These are phyloP conservation scores for Watsonalla binaria DNA, from an alignment of 2,888 invertebrate genomes.

Conservation along the genomic window DNA sequence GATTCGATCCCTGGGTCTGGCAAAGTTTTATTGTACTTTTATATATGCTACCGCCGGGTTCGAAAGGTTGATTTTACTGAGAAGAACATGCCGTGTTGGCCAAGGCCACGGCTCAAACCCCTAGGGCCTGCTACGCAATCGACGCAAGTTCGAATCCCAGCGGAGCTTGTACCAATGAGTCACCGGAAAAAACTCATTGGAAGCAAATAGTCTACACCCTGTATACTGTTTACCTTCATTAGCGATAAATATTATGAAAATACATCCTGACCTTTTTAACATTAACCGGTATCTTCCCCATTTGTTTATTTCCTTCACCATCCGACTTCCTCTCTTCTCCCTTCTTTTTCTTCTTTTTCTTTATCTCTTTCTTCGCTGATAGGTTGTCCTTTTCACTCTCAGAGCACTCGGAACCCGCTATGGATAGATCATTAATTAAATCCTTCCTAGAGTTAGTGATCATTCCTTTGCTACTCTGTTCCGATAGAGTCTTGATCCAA, in stretches of 20 bases:
- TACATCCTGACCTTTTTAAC: slow-evolving; percentile 50
- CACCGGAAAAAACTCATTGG: too few species aligned
- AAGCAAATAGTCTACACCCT: too few species aligned
- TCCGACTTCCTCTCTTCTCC: slow-evolving; percentile 25
- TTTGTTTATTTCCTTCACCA: slow-evolving; percentile 15
- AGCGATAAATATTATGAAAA: too few species aligned
- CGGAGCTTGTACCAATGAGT: too few species aligned
- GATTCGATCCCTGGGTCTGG: not conserved
- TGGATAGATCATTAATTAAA: slow-evolving; percentile 63
- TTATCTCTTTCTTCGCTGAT: slow-evolving; percentile 27
- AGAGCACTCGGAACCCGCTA: slow-evolving; percentile 57
- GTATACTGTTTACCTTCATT: too few species aligned
- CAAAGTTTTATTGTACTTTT: too few species aligned
- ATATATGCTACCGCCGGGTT: too few species aligned
- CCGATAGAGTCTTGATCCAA: slow-evolving; percentile 68
- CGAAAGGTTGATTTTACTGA: not conserved
- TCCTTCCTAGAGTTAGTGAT: slow-evolving; percentile 70
- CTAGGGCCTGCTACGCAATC: too few species aligned
- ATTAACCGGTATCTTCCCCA: slow-evolving; percentile 44
- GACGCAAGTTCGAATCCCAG: too few species aligned
- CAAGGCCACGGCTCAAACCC: too few species aligned
- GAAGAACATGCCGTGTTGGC: too few species aligned
- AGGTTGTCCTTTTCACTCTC: slow-evolving; percentile 38
- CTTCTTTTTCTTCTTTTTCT: slow-evolving; percentile 26
- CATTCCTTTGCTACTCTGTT: slow-evolving; percentile 55